Evolutionary conservation across 2,797 vertebrate species (phyloP).

Genomic region (Hypotaenidia okinawae): DNA sequence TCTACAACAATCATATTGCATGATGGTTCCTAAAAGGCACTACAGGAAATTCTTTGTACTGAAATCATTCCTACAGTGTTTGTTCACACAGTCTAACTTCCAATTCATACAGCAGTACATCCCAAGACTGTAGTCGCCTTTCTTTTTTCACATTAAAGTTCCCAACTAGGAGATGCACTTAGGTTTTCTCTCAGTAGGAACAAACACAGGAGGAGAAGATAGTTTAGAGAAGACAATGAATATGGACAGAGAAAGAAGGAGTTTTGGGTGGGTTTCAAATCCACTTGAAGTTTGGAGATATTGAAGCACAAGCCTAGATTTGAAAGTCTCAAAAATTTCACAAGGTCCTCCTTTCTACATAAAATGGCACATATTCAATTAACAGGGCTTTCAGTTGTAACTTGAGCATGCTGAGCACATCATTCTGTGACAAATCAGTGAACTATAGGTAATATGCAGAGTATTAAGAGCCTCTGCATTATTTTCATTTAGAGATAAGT

Average conservation of each 20-base stretch:
- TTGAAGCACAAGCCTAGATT: neutral
- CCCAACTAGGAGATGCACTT: neutral
- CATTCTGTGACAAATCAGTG: neutral
- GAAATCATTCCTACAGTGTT: neutral
- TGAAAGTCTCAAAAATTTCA: neutral
- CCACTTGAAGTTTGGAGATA: neutral
- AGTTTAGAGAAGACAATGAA: neutral
- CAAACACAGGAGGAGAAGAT: neutral
- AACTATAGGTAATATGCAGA: neutral
- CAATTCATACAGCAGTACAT: neutral
- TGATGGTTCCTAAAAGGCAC: neutral
- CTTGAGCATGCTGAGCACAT: neutral
- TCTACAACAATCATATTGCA: neutral
- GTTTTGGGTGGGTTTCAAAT: rapidly evolving
- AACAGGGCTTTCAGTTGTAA: neutral
- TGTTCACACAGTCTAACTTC: neutral
- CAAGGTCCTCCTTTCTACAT: neutral
- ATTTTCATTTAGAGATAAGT: neutral
- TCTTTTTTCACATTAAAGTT: neutral
- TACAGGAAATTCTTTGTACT: neutral
- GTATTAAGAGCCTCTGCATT: neutral
- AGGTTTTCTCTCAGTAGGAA: neutral
- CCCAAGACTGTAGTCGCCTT: neutral
- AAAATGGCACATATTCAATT: neutral
- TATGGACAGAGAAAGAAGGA: neutral